phyloP scores from a whole-genome alignment of 2,888 invertebrate genomes.

The Rhagium mordax region DNA sequence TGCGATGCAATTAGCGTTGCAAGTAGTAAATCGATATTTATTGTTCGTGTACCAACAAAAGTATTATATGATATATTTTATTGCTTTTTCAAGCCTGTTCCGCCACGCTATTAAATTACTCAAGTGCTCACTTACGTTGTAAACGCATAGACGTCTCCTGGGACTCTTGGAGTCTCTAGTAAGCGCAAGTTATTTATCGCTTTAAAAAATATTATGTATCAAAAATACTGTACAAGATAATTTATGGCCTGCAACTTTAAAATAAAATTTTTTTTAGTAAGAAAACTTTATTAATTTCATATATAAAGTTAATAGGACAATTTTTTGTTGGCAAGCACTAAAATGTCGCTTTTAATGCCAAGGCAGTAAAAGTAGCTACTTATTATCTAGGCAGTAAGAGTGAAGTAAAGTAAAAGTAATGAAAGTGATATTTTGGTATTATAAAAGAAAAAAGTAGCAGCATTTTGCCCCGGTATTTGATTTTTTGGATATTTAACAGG shows the following conservation, averaged over 20 bases:
- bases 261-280: too few relatives aligned
- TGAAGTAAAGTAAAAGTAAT: too few relatives aligned
- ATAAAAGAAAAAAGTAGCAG: too few relatives aligned
- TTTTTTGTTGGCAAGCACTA: too few relatives aligned
- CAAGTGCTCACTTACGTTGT: neutral
- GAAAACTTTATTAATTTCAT: too few relatives aligned
- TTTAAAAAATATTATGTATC: neutral
- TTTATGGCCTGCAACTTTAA: neutral
- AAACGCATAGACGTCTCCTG: neutral
- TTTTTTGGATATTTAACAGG: too few relatives aligned
- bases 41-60: neutral
- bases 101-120: constrained; percentile 4
- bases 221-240: neutral
- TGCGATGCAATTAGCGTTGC: neutral
- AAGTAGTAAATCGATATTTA: constrained; percentile 8
- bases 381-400: too few relatives aligned
- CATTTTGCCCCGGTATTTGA: too few relatives aligned
- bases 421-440: too few relatives aligned
- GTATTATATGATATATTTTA: neutral
- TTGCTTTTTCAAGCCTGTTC: constrained; percentile 15
- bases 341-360: too few relatives aligned
- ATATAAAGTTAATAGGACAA: too few relatives aligned
- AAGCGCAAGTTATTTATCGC: neutral
- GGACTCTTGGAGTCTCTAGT: neutral
- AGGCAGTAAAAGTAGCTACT: too few relatives aligned